phyloP scores from a whole-genome alignment of 2,113 vertebrate species.

The Dendrocopos noguchii region DNA sequence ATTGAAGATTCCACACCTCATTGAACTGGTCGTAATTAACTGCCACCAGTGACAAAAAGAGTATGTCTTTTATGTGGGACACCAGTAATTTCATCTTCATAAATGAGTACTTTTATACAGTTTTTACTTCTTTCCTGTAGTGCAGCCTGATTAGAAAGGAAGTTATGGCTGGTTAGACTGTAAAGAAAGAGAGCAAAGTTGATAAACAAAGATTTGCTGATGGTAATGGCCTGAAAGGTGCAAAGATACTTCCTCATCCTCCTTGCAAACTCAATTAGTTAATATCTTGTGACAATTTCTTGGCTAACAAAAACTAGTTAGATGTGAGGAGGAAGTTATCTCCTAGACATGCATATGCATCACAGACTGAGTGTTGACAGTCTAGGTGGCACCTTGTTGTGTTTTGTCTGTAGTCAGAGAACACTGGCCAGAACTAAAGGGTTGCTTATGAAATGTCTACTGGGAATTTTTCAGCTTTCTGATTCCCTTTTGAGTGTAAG shows the following conservation, averaged over 20 bases:
- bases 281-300: not conserved
- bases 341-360: accelerated
- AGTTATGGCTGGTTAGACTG: not conserved
- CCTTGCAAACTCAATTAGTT: not conserved
- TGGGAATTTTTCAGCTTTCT: not conserved
- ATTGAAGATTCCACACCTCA: not conserved
- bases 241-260: not conserved
- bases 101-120: not conserved
- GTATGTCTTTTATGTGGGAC: not conserved
- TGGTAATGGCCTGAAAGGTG: not conserved
- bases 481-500: not conserved
- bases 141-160: not conserved
- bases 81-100: not conserved
- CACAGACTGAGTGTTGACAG: not conserved
- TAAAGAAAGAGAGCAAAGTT: not conserved
- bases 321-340: not conserved
- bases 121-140: not conserved
- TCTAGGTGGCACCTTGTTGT: not conserved
- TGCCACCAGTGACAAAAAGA: not conserved
- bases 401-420: not conserved
- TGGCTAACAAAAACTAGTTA: not conserved
- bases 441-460: not conserved
- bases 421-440: not conserved
- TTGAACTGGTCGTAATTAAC: not conserved
- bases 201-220: not conserved